Percentiles rank a stretch among this genome's conserved stretches.
Evolutionary conservation across 2,113 vertebrate species (phyloP).

Genomic region (Spheniscus mendiculus): DNA sequence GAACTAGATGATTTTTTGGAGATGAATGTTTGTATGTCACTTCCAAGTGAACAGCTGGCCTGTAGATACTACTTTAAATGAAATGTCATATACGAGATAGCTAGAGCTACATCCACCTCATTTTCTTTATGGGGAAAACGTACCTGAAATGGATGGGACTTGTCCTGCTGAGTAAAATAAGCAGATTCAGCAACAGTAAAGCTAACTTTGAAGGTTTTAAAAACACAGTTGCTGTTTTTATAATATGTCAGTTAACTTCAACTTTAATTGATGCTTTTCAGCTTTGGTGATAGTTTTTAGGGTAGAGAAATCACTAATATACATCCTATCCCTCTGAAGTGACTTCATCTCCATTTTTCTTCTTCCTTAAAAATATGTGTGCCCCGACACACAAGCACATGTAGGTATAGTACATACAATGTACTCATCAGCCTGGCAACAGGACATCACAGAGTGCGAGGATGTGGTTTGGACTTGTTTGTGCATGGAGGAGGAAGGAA

Average conservation of each 20-base stretch:
- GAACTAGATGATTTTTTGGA: neutral
- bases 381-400: fast-evolving
- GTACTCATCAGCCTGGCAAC: neutral
- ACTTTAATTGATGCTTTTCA: neutral
- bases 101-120: neutral
- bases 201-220: neutral
- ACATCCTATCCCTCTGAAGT: neutral
- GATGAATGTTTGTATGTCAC: neutral
- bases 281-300: neutral
- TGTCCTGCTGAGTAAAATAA: neutral
- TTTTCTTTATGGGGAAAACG: neutral
- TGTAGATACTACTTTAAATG: neutral
- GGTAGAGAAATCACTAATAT: neutral
- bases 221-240: neutral
- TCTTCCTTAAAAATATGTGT: neutral
- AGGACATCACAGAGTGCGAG: neutral
- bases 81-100: neutral
- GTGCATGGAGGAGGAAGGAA: neutral
- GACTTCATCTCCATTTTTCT: neutral
- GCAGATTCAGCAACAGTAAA: neutral
- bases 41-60: neutral
- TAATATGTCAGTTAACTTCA: neutral
- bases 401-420: neutral
- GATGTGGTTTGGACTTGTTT: neutral
- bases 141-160: neutral